Base-by-base conservation (phyloP, 2,113 vertebrate species). In the Toxotes jaculatrix region DNA sequence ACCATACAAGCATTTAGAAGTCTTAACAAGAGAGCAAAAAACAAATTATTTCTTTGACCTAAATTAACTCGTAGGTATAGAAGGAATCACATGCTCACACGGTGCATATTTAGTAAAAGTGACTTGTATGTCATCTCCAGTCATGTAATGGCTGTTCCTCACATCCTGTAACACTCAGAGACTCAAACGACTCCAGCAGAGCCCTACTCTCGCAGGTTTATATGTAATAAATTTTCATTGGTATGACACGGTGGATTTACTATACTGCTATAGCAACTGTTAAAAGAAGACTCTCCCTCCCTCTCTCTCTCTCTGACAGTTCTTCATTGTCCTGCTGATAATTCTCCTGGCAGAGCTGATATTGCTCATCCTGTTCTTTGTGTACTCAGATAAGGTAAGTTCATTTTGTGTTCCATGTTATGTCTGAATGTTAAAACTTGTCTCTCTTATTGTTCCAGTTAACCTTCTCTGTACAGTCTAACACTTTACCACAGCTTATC, bases 381-480 rank as follows among this genome's bases (percentile, higher is more conserved):
- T 98, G 89, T 99, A 99, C 95, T 97, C 97, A 86, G 97, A 98
- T 95, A 98, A 98, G 98, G 98, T 99, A 93, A 95, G 96, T 73
- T 69, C 0, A 42, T 68, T 80, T 63, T 19, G 1, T 31, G 66
- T 23, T 43, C 16, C 38, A 16, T 49, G 7, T 59, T 61, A 4
- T 27, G 7, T 31, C 27, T 32, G 0, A 49, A 23, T 56, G 65
- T 65, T 23, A 42, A 51, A 79, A 13, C 27, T 17, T 36, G 3
- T 2, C 1, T 36, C 0, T 59, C 21, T 69, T 51, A 49, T 67
- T 6, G 21, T 60, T 83, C 8, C 42, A 11, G 0, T 57, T 11
- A 36, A 10, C 31, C 43, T 77, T n/a, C 62, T 42, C 8, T 0
- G 11, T 32, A 36, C 16, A 32, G 19, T 56, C 47, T 2, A 36